Percentiles rank a stretch among this genome's conserved stretches.
Conservation (phyloP, 2,797 vertebrate genomes). For the Odontamblyopus lacepedii region DNA sequence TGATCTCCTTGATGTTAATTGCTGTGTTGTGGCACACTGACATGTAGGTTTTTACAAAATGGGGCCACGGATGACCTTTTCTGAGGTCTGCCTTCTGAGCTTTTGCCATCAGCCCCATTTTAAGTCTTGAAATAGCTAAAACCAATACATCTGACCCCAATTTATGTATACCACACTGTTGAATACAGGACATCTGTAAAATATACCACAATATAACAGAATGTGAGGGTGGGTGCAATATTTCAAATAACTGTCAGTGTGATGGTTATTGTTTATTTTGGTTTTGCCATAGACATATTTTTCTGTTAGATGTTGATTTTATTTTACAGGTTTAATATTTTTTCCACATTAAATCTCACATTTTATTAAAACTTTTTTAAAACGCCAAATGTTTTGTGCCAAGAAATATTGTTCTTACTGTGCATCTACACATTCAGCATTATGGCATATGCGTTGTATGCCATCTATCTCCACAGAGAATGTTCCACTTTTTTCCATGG, state of each 20-base stretch:
- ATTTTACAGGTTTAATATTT: not conserved
- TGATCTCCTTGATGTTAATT: conserved; percentile 57
- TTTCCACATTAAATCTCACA: not conserved
- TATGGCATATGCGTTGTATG: not conserved
- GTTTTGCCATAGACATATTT: conserved; percentile 10
- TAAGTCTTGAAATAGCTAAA: conserved; percentile 56
- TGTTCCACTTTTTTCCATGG: not conserved
- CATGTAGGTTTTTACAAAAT: conserved; percentile 50
- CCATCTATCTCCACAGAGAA: no score
- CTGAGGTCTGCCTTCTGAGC: conserved; percentile 37
- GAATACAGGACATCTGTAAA: conserved; percentile 55
- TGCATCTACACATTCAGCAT: not conserved
- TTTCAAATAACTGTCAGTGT: conserved; percentile 21
- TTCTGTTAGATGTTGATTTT: not conserved
- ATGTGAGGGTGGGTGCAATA: conserved; percentile 22
- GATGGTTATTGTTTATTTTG: conserved; percentile 20
- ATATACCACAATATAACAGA: conserved; percentile 43
- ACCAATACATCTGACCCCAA: conserved; percentile 47
- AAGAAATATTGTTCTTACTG: not conserved
- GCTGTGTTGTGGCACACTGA: conserved; percentile 47
- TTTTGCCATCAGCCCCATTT: conserved; percentile 51
- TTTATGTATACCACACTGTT: conserved; percentile 36
- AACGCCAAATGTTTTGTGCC: not conserved
- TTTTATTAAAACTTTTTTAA: not conserved
- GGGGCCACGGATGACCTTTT: conserved; percentile 55